phyloP scores from a whole-genome alignment of 2,888 invertebrate species.

The Eubasilissa splendida region DNA sequence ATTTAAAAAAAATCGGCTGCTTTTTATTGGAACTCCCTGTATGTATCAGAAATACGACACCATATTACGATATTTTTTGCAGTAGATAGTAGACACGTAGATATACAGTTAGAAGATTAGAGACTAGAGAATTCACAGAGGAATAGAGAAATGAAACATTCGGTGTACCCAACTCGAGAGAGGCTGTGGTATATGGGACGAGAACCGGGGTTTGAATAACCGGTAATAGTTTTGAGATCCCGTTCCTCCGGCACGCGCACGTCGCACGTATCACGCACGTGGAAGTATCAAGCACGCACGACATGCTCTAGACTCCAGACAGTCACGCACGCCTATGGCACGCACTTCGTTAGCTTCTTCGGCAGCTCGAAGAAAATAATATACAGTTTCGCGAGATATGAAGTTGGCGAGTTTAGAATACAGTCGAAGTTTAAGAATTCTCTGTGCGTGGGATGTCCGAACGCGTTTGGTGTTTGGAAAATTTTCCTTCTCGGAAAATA shows the following conservation, averaged over 20 bases:
- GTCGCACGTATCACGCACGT: slow-evolving; percentile 30
- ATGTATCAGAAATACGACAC: too few relatives aligned
- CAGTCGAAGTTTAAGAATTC: neutral
- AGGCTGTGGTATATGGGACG: slow-evolving; percentile 4
- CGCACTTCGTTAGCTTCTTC: slow-evolving; percentile 38
- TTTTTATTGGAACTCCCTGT: too few relatives aligned
- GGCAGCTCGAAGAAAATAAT: slow-evolving; percentile 1
- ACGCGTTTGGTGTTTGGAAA: neutral
- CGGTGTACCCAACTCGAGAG: neutral
- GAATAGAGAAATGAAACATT: slow-evolving; percentile 29
- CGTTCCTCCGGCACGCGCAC: slow-evolving; percentile 29
- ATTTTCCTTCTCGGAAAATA: neutral
- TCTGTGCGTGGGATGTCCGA: neutral
- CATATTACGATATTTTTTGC: too few relatives aligned
- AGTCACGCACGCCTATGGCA: slow-evolving; percentile 30
- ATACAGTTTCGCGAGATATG: neutral
- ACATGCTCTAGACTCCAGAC: slow-evolving; percentile 11
- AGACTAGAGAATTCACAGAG: slow-evolving; percentile 1
- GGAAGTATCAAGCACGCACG: slow-evolving; percentile 33
- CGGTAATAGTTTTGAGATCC: slow-evolving; percentile 32
- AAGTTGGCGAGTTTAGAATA: neutral
- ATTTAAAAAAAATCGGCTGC: too few relatives aligned
- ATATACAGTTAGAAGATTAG: neutral
- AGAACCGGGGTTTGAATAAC: slow-evolving; percentile 13
- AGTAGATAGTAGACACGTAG: too few relatives aligned